Evolutionary conservation across 2,797 vertebrate genomes (phyloP), one percentile per base, ranked within the genome.

Genomic region (Masticophis lateralis): DNA sequence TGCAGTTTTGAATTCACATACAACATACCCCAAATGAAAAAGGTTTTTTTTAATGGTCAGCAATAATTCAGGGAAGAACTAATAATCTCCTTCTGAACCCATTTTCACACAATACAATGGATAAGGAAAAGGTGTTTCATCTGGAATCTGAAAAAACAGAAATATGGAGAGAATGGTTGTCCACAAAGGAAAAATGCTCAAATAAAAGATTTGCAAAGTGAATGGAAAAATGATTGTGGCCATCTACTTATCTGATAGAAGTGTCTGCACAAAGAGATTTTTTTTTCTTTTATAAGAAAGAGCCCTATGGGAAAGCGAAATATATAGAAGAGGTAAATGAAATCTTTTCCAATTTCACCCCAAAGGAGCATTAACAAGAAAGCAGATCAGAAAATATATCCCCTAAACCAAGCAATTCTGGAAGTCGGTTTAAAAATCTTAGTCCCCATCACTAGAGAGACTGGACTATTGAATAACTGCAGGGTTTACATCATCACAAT

Each of bases 111-210:
- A 27, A 61, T 88, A 20, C 18, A n/a, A 25, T 16, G 0, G 18
- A 1, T 3, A 88, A 96, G 93, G 95, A 96, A 95, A 92, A 79
- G 94, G 74, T 86, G 91, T 94, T 95, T 95, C 74, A 94, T 95
- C 91, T 92, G 56, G 93, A 94, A 95, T 95, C 91, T 91, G 91
- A 91, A 57, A 96, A 91, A 96, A 96, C 0, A 94, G 91, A 94
- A 94, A 20, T 3, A 25, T 92, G 88, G 92, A 89, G 51, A 96
- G 93, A 95, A 95, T 87, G 93, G 89, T 79, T 92, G 14, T 59
- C 11, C 92, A 87, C 86, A 86, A 94, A 25, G 43, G 57, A 86
- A 53, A 90, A 28, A 86, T 93, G 91, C 74, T 88, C 0, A 25
- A 93, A 94, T 88, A 90, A 94, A 7, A 93, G 22, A 90, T 91